These are phyloP conservation scores for Gryon sp. DNA, from an alignment of 1,140 invertebrate genomes.

Conservation along the genomic window DNA sequence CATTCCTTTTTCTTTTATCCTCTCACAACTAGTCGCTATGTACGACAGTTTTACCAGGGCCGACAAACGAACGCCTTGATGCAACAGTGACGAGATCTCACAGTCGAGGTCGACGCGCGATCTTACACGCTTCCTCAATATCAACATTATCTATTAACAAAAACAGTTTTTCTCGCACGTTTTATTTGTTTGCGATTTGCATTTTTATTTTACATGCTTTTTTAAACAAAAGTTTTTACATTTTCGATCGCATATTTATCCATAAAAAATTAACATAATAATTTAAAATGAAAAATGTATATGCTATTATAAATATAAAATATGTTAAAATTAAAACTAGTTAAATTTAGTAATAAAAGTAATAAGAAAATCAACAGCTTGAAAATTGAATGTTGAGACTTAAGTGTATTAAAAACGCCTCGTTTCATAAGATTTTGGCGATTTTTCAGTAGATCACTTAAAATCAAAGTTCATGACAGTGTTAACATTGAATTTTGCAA, in stretches of 20 bases:
- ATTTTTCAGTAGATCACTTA: slow-evolving; percentile 11
- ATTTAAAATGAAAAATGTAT: neutral
- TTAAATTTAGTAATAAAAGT: too few relatives aligned
- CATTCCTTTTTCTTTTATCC: slow-evolving; percentile 44
- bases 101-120: slow-evolving; percentile 61
- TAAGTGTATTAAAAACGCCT: neutral
- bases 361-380: neutral
- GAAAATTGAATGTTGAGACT: neutral
- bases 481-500: slow-evolving; percentile 41
- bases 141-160: slow-evolving; percentile 45
- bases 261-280: too few relatives aligned
- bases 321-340: too few relatives aligned
- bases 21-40: slow-evolving; percentile 32
- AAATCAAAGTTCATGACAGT: slow-evolving; percentile 10
- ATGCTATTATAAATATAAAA: too few relatives aligned
- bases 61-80: slow-evolving; percentile 62
- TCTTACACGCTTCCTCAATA: slow-evolving; percentile 53
- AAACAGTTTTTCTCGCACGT: slow-evolving; percentile 34
- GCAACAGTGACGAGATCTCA: slow-evolving; percentile 61
- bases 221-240: neutral
- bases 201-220: neutral
- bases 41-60: slow-evolving; percentile 58
- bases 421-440: neutral
- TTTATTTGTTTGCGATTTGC: neutral
- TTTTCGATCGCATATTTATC: too few relatives aligned